Percentiles rank a stretch among this genome's conserved stretches.
Conservation (phyloP, 2,888 invertebrate genomes). For the Perizoma affinitatum region DNA sequence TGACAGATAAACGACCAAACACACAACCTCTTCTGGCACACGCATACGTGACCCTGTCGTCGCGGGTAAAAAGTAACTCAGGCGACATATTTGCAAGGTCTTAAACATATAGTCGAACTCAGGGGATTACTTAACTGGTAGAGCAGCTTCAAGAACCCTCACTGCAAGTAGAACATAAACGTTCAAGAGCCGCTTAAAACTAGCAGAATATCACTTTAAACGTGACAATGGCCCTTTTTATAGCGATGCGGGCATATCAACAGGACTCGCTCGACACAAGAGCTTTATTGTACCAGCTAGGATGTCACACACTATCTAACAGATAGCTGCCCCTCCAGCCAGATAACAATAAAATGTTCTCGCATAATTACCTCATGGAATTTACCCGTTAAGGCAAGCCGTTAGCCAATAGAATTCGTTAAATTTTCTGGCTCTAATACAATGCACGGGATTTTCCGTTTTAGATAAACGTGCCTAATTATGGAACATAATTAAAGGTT, state of each 20-base stretch:
- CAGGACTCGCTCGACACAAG: conserved; percentile 50
- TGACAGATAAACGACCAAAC: too few species aligned
- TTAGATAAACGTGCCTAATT: conserved; percentile 41
- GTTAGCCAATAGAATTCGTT: conserved; percentile 37
- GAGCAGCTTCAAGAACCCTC: too few species aligned
- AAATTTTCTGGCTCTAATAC: conserved; percentile 44
- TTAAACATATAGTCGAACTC: too few species aligned
- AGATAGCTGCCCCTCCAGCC: conserved; percentile 54
- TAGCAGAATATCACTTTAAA: conserved; percentile 15
- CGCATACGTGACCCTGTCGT: too few species aligned
- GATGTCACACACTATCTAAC: conserved; percentile 52
- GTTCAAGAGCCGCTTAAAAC: background rate
- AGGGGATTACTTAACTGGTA: too few species aligned
- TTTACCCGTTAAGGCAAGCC: conserved; percentile 42
- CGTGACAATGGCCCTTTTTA: conserved; percentile 29
- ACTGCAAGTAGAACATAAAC: too few species aligned
- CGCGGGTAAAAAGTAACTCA: too few species aligned
- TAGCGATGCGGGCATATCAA: conserved; percentile 39
- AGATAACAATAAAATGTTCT: conserved; percentile 46
- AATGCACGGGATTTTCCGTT: conserved; percentile 48
- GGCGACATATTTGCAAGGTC: too few species aligned
- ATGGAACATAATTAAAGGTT: conserved; percentile 30
- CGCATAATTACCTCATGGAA: conserved; percentile 40
- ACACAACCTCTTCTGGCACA: too few species aligned
- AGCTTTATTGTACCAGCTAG: conserved; percentile 55